phyloP scores from a whole-genome alignment of 2,888 invertebrate genomes.

The Tuta absoluta region DNA sequence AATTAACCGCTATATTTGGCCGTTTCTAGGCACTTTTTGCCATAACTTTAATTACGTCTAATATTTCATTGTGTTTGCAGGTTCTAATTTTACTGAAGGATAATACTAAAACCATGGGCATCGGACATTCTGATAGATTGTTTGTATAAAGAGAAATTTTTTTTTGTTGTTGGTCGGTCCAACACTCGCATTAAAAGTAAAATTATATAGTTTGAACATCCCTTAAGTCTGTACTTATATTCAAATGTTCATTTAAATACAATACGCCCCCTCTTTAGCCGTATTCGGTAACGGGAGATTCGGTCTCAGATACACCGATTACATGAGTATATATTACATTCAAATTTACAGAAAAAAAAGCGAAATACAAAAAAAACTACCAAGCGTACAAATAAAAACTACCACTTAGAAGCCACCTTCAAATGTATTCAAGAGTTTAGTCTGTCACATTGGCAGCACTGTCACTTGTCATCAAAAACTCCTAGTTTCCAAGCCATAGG shows the following conservation, averaged over 20 bases:
- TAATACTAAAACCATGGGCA: too few species aligned
- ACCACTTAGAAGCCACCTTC: not conserved
- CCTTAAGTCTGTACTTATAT: not conserved
- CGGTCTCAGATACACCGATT: conserved; percentile 42
- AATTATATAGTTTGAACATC: not conserved
- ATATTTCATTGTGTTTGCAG: too few species aligned
- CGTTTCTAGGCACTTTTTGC: too few species aligned
- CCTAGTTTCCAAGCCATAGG: too few species aligned
- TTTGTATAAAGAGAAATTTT: too few species aligned
- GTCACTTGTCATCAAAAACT: not conserved
- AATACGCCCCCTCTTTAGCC: not conserved
- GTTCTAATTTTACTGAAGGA: too few species aligned
- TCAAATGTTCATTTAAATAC: not conserved
- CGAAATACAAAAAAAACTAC: conserved; percentile 22
- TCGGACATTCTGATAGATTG: too few species aligned
- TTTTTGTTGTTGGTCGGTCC: too few species aligned
- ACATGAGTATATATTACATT: conserved; percentile 36
- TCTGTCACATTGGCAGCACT: not conserved
- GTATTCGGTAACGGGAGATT: conserved; percentile 29
- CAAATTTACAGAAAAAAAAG: conserved; percentile 36
- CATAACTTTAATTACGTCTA: too few species aligned
- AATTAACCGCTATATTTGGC: too few species aligned
- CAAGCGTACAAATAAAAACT: conserved; percentile 24
- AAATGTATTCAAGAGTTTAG: not conserved
- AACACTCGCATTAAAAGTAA: too few species aligned